Evolutionary conservation across 2,113 vertebrate genomes (phyloP).

Genomic region (Psittacara wagleri): DNA sequence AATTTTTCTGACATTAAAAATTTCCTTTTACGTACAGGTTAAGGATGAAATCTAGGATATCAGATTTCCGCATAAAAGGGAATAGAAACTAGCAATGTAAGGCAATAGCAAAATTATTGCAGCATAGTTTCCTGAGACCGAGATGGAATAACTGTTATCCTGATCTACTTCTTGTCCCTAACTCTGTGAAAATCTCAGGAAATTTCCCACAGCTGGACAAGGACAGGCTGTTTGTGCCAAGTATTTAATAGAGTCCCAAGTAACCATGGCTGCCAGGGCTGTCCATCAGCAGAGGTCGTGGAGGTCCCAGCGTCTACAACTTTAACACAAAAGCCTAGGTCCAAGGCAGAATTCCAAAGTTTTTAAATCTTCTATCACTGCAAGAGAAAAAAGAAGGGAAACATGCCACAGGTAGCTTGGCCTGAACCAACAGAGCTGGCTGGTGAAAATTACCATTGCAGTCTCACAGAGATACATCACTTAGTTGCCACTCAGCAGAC

Average conservation of each 20-base stretch:
- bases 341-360: not conserved
- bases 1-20: not conserved
- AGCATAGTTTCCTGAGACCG: not conserved
- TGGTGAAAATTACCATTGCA: not conserved
- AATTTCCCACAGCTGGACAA: not conserved
- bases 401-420: not conserved
- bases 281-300: not conserved
- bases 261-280: rapidly evolving
- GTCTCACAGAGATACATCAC: no score
- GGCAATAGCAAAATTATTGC: not conserved
- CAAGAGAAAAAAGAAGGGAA: not conserved
- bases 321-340: not conserved
- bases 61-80: not conserved
- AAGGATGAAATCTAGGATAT: not conserved
- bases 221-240: rapidly evolving
- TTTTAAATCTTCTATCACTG: not conserved
- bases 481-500: not conserved
- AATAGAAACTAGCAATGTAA: not conserved
- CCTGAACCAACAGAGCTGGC: not conserved
- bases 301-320: not conserved
- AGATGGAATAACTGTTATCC: not conserved
- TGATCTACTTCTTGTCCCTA: not conserved
- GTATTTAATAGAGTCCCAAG: not conserved
- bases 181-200: not conserved
- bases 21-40: not conserved